Evolutionary conservation across 1,140 invertebrate species (phyloP).

Genomic region (Vanessa tameamea): DNA sequence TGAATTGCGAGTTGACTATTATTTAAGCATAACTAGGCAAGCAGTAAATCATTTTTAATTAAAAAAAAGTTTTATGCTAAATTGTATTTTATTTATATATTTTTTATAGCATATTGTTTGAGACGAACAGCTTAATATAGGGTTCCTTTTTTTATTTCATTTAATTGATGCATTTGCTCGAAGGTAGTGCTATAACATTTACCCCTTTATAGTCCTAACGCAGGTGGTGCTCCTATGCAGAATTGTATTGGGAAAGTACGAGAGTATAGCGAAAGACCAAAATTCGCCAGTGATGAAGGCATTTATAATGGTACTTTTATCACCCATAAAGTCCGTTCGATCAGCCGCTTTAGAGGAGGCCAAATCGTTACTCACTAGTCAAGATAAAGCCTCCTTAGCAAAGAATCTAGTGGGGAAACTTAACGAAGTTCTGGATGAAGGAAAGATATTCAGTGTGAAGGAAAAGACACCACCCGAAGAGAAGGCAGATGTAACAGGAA

Average conservation of each 20-base stretch:
- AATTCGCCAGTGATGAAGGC: slow-evolving; percentile 63
- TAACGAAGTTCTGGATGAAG: slow-evolving; percentile 70
- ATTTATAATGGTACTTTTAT: slow-evolving; percentile 61
- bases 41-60: background rate
- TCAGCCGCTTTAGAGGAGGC: slow-evolving; percentile 55
- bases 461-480: slow-evolving; percentile 64
- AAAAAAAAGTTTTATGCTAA: slow-evolving; percentile 5
- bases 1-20: background rate
- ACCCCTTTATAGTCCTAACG: slow-evolving; percentile 79
- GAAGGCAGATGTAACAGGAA: slow-evolving; percentile 69
- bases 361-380: slow-evolving; percentile 51
- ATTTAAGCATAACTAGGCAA: background rate
- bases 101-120: too few relatives aligned
- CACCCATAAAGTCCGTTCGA: slow-evolving; percentile 57
- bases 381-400: slow-evolving; percentile 56
- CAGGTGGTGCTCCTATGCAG: slow-evolving; percentile 76
- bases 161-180: slow-evolving; percentile 34
- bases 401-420: slow-evolving; percentile 63
- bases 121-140: too few relatives aligned
- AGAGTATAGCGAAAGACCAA: slow-evolving; percentile 57
- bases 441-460: slow-evolving; percentile 65
- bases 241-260: slow-evolving; percentile 71
- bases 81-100: background rate
- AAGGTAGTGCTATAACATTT: slow-evolving; percentile 71
- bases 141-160: background rate